Evolutionary conservation across 2,888 invertebrate species (phyloP).

Genomic region (Pecten maximus): DNA sequence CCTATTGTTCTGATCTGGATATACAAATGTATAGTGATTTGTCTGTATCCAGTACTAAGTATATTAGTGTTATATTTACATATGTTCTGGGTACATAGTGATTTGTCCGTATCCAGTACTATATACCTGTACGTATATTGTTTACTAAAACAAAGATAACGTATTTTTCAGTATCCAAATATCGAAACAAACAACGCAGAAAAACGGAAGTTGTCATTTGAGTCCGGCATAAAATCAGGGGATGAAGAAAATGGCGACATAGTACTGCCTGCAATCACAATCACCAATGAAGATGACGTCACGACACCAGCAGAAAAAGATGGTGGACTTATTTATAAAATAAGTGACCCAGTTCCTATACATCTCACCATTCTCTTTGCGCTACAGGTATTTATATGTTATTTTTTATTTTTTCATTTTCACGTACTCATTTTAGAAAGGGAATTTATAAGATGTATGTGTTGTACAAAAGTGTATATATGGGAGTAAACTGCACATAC

Average conservation of each 20-base stretch:
- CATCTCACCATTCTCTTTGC: slow-evolving; percentile 56
- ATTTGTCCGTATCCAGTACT: no score
- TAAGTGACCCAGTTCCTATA: slow-evolving; percentile 58
- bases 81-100: no score
- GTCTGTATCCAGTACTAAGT: no score
- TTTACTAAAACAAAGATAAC: not conserved
- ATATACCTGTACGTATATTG: no score
- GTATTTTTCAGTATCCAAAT: not conserved
- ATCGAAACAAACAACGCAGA: not conserved
- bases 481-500: no score
- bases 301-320: not conserved
- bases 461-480: no score
- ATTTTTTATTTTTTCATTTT: no score
- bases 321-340: slow-evolving; percentile 55
- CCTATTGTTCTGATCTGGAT: no score
- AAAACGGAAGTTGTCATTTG: not conserved
- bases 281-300: not conserved
- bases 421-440: no score
- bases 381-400: slow-evolving; percentile 57
- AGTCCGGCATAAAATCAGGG: not conserved
- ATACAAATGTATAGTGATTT: no score
- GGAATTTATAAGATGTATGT: no score
- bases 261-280: not conserved
- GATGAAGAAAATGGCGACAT: not conserved
- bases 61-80: no score